These are phyloP conservation scores for Leucoptera coffeella DNA, from an alignment of 2,888 invertebrate genomes.

Conservation along the genomic window DNA sequence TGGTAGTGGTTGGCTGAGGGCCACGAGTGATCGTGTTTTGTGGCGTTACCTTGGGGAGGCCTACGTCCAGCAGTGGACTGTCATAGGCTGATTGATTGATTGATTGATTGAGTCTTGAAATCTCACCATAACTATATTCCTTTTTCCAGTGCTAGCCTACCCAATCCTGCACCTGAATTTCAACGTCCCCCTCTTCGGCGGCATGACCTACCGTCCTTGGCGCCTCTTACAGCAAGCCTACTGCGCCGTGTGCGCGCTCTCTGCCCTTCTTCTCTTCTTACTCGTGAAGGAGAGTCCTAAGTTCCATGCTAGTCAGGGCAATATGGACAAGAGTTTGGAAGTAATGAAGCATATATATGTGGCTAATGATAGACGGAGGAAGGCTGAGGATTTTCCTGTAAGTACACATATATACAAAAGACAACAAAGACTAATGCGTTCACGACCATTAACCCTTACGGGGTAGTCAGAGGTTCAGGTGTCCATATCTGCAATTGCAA, in stretches of 20 bases:
- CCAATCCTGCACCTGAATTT: constrained; percentile 1
- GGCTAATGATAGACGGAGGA: constrained; percentile 2
- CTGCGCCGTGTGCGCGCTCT: background rate
- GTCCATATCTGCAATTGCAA: too few relatives aligned
- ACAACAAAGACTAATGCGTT: too few relatives aligned
- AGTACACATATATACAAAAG: too few relatives aligned
- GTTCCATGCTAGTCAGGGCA: constrained; percentile 5
- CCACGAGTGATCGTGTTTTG: too few relatives aligned
- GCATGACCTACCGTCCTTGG: constrained; percentile 4
- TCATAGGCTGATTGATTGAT: too few relatives aligned
- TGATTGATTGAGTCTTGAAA: too few relatives aligned
- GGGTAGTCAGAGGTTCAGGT: too few relatives aligned
- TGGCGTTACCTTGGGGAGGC: too few relatives aligned
- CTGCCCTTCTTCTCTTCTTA: constrained; percentile 1
- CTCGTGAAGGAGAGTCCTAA: constrained; percentile 5
- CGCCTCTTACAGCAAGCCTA: constrained; percentile 2
- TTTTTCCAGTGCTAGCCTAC: constrained; percentile 4
- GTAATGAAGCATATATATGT: constrained; percentile 3
- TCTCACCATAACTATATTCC: too few relatives aligned
- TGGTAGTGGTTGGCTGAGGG: too few relatives aligned
- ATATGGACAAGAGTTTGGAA: constrained; percentile 2
- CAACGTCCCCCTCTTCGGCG: constrained; percentile 1
- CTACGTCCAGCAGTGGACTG: too few relatives aligned
- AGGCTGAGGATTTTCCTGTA: constrained; percentile 5
- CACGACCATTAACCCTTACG: too few relatives aligned